A percentile compares a stretch with the other conserved stretches of the same genome.
phyloP scores from a whole-genome alignment of 53 echinoderm and acorn worm species.

The Temnopleurus reevesii region DNA sequence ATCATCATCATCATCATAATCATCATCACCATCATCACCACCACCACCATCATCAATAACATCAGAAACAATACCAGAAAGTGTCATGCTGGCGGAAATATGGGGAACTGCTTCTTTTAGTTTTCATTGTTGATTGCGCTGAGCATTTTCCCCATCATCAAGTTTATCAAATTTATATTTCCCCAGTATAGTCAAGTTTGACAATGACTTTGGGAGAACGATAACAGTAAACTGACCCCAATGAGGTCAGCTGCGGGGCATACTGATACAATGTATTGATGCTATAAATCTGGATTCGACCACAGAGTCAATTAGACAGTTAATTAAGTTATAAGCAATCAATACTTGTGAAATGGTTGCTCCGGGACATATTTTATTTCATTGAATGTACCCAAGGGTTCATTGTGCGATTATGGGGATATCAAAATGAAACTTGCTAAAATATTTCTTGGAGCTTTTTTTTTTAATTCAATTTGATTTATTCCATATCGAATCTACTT shows the following conservation, averaged over 20 bases:
- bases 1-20: no score
- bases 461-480: not conserved
- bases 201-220: not conserved
- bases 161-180: no score
- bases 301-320: slow-evolving; percentile 23
- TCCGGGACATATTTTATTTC: not conserved
- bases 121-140: no score
- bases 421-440: not conserved
- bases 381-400: not conserved
- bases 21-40: no score
- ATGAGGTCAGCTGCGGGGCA: not conserved
- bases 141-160: no score
- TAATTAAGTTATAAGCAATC: slow-evolving; percentile 3
- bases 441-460: not conserved
- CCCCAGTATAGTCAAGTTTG: no score
- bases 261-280: not conserved
- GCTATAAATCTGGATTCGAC: not conserved
- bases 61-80: no score
- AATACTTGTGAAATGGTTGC: not conserved
- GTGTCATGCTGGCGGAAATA: no score
- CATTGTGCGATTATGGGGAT: not conserved
- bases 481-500: no score
- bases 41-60: no score
- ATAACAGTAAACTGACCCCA: not conserved
- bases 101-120: no score